A percentile compares a stretch with the other conserved stretches of the same genome.
phyloP scores from a whole-genome alignment of 2,888 invertebrate species.

The Gerris lacustris region DNA sequence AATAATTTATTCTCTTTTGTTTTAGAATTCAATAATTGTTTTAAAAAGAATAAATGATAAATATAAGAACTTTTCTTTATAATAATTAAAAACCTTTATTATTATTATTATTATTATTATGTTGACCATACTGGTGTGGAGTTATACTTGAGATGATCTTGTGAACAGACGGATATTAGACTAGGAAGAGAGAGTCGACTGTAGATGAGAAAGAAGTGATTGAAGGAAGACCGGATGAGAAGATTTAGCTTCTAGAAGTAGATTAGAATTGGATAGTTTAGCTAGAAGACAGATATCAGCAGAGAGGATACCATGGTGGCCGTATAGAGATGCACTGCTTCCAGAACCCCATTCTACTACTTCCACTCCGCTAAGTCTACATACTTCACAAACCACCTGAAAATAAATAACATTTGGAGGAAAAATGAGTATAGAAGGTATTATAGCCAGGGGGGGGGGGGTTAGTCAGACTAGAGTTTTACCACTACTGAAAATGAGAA shows the following conservation, averaged over 20 bases:
- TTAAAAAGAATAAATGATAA: too few relatives aligned
- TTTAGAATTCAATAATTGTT: too few relatives aligned
- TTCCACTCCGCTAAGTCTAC: not conserved
- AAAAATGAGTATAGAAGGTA: too few relatives aligned
- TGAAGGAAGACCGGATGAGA: not conserved
- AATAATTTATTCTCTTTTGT: too few relatives aligned
- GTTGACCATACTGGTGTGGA: too few relatives aligned
- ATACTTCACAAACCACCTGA: not conserved
- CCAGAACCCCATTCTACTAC: slow-evolving; percentile 5
- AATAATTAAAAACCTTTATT: too few relatives aligned
- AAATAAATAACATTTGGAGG: not conserved
- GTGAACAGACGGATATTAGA: not conserved
- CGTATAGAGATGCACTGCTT: not conserved
- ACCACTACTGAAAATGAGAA: too few relatives aligned
- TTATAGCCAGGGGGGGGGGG: too few relatives aligned
- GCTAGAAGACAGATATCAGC: slow-evolving; percentile 2
- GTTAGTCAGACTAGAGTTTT: too few relatives aligned
- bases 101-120: too few relatives aligned
- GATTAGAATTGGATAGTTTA: not conserved
- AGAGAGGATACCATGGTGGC: not conserved
- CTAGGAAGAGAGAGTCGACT: not conserved
- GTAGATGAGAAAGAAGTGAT: not conserved
- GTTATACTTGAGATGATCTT: too few relatives aligned
- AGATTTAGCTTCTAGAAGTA: not conserved
- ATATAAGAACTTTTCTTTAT: too few relatives aligned